phyloP scores from a whole-genome alignment of 2,888 invertebrate genomes.

The Patella caerulea region DNA sequence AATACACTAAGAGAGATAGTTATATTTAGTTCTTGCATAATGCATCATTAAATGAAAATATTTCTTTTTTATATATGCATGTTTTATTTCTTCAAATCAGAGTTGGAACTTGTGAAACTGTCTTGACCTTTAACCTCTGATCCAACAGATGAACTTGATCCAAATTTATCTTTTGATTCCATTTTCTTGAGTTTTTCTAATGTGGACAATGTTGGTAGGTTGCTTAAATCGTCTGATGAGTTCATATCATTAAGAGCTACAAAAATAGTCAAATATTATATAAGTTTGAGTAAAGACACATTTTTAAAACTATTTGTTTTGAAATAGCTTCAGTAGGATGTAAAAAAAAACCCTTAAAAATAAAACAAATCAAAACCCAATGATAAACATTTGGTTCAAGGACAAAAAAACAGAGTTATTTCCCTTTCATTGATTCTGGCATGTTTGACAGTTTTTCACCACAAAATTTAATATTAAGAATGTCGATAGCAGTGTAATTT shows the following conservation, averaged over 20 bases:
- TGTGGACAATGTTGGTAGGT: constrained; percentile 52
- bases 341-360: neutral
- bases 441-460: too few species aligned
- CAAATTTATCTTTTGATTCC: constrained; percentile 46
- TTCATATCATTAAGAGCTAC: constrained; percentile 51
- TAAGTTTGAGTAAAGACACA: neutral
- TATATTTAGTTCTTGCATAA: too few species aligned
- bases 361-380: neutral
- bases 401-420: too few species aligned
- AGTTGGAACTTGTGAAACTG: constrained; percentile 14
- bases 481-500: too few species aligned
- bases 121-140: constrained; percentile 33
- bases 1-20: too few species aligned
- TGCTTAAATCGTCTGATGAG: constrained; percentile 46
- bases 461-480: too few species aligned
- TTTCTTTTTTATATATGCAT: too few species aligned
- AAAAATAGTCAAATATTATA: constrained; percentile 10
- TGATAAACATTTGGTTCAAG: too few species aligned
- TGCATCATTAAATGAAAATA: too few species aligned
- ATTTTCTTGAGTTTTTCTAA: constrained; percentile 59
- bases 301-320: too few species aligned
- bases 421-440: too few species aligned
- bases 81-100: constrained; percentile 21
- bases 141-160: constrained; percentile 54
- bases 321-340: too few species aligned